A percentile compares a stretch with the other conserved stretches of the same genome.
Conservation (phyloP, 2,888 invertebrate genomes). For the Acrobasis suavella region DNA sequence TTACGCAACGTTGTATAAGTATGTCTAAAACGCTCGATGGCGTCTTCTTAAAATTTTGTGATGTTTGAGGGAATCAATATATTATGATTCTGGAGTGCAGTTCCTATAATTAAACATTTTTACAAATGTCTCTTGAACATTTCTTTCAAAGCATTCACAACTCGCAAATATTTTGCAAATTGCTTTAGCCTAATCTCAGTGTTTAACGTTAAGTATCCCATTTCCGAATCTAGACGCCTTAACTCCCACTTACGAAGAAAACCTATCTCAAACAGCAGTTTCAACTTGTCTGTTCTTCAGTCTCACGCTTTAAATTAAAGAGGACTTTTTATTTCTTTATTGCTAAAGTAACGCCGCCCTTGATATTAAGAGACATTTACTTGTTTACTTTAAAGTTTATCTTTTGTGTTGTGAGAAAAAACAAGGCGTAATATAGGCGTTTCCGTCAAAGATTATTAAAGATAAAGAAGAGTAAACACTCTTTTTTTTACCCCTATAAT, state of each 20-base stretch:
- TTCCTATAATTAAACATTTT: too few relatives aligned
- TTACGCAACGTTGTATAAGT: too few relatives aligned
- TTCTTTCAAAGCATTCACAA: too few relatives aligned
- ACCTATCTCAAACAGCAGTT: conserved; percentile 22
- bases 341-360: conserved; percentile 36
- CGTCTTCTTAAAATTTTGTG: too few relatives aligned
- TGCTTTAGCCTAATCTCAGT: not conserved
- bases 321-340: conserved; percentile 27
- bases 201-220: not conserved
- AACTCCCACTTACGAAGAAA: conserved; percentile 12
- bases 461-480: conserved; percentile 32
- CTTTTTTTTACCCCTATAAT: too few relatives aligned
- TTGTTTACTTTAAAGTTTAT: conserved; percentile 49
- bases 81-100: too few relatives aligned
- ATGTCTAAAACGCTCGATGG: too few relatives aligned
- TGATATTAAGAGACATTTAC: conserved; percentile 43
- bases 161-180: not conserved
- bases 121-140: too few relatives aligned
- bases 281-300: conserved; percentile 5
- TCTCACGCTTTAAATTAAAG: conserved; percentile 8
- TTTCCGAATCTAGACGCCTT: conserved; percentile 4
- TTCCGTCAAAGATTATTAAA: conserved; percentile 50
- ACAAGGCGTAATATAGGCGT: conserved; percentile 47
- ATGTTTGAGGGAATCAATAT: too few relatives aligned
- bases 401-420: conserved; percentile 40